phyloP scores from a whole-genome alignment of 2,888 invertebrate genomes.

The Drosophila falleni region DNA sequence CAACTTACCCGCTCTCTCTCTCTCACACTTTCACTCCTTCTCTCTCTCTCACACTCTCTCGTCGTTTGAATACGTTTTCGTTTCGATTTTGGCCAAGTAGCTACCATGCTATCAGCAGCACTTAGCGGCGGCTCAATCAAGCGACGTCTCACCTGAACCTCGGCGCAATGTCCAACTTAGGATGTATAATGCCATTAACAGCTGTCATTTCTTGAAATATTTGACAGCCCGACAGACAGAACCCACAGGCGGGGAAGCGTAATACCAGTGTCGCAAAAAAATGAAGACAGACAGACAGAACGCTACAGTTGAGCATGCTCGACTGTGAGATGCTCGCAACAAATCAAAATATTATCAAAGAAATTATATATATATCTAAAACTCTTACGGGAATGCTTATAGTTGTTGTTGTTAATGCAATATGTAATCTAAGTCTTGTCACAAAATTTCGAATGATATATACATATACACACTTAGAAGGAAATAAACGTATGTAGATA shows the following conservation, averaged over 20 bases:
- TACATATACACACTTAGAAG: too few relatives aligned
- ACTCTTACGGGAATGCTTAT: too few relatives aligned
- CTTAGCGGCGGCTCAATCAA: conserved; percentile 55
- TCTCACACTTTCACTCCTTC: too few relatives aligned
- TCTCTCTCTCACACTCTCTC: not conserved
- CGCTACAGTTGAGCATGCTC: not conserved
- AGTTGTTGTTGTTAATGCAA: too few relatives aligned
- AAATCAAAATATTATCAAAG: not conserved
- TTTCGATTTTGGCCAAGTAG: conserved; percentile 4
- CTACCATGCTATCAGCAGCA: conserved; percentile 36
- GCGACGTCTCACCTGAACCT: conserved; percentile 37
- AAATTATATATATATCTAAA: too few relatives aligned
- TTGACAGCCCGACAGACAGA: conserved; percentile 64
- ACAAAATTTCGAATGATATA: too few relatives aligned
- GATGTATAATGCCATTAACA: conserved; percentile 79
- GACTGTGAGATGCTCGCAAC: not conserved
- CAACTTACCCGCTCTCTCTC: not conserved
- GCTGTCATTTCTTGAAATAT: conserved; percentile 78
- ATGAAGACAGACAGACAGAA: conserved; percentile 19
- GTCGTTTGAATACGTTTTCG: not conserved
- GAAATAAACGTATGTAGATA: too few relatives aligned
- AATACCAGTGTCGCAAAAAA: conserved; percentile 37
- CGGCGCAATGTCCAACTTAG: conserved; percentile 18
- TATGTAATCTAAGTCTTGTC: too few relatives aligned
- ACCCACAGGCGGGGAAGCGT: not conserved